Evolutionary conservation across 2,797 vertebrate species (phyloP), one percentile per base, ranked within the genome.

Genomic region (Austrolebias charrua): DNA sequence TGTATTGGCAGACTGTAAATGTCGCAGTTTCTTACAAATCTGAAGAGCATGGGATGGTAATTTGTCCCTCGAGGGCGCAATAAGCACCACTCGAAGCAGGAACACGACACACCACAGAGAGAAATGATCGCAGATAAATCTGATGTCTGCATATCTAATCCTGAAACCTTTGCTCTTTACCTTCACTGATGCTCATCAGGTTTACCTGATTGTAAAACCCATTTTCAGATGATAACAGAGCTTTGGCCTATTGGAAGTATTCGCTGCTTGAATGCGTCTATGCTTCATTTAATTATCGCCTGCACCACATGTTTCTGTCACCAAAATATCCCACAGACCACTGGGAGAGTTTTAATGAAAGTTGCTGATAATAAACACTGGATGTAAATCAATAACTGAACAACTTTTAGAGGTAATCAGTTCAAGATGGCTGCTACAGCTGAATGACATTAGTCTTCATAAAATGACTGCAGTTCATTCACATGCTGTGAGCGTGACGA

Each of bases 41-140:
- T 12, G 33, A 24, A 44, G 16, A 48, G 19, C 4, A 35, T 51
- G 24, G 11, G n/a, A 46, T 9, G 9, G 45, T 14, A 28, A 40
- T 40, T 11, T 40, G 2, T 11, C 12, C 38, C 2, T 40, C 12
- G 11, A 12, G 11, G 11, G 38, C 38, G 12, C 38, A 40, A 40
- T 4, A 13, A 40, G 12, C 24, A 24, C 1, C 3, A 3, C 24
- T 24, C 24, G 15, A 46, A 18, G 14, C 12, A 13, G 18, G 13
- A 20, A 45, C 18, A 9, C 9, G 19, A 10, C 10, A 43, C 46
- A 33, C 11, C 20, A 11, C 14, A 18, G 13, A 29, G 10, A 29
- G 2, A 20, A 53, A 69, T 6, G 43, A 47, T 54, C 13, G 19
- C 16, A 60, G 33, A 38, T 31, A 35, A 49, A 54, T 49, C n/a